Evolutionary conservation across 2,113 vertebrate species (phyloP).

Genomic region (Reinhardtius hippoglossoides): DNA sequence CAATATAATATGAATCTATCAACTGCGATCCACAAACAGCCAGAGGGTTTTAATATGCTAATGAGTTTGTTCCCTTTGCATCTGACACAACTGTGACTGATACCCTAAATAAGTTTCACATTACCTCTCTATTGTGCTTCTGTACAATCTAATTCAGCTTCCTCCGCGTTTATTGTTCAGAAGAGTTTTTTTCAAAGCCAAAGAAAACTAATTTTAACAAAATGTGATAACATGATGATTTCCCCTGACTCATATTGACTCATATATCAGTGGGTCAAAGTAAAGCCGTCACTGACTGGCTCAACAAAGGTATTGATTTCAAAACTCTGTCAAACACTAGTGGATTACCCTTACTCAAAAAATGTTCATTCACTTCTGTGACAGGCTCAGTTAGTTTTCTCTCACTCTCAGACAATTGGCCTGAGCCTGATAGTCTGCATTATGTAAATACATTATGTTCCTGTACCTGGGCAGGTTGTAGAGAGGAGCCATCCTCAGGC

Average conservation of each 20-base stretch:
- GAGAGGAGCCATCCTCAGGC: constrained; percentile 93
- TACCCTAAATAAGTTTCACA: constrained; percentile 34
- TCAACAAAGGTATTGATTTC: no score
- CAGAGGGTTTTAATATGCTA: constrained; percentile 21
- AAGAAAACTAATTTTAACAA: background rate
- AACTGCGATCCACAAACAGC: background rate
- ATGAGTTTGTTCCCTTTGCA: background rate
- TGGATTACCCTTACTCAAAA: no score
- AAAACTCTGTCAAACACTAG: background rate
- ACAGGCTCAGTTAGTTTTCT: no score
- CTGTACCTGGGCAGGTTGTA: constrained; percentile 93
- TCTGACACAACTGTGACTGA: constrained; percentile 11
- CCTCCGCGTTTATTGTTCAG: background rate
- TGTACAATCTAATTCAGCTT: background rate
- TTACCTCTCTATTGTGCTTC: constrained; percentile 5
- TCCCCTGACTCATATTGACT: background rate
- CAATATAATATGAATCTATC: constrained; percentile 1
- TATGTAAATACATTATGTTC: background rate
- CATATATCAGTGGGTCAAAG: background rate
- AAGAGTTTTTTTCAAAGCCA: background rate
- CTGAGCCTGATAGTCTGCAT: no score
- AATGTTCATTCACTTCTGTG: no score
- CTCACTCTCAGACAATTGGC: no score
- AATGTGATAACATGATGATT: background rate
- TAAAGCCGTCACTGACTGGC: background rate